phyloP scores from a whole-genome alignment of 2,113 vertebrate species.

The Equus przewalskii region DNA sequence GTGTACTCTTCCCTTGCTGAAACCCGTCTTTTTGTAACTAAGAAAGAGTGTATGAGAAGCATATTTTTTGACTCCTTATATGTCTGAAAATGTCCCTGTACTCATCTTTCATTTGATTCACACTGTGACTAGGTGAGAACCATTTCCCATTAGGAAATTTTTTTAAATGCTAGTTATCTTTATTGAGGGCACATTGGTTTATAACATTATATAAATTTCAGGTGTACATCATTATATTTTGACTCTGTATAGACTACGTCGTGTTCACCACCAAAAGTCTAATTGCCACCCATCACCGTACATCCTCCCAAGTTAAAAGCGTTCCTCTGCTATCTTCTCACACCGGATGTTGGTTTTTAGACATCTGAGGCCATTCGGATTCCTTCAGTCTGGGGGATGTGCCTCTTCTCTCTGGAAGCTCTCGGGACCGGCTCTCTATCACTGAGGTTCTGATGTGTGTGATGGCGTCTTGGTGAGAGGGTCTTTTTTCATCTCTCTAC shows the following conservation, averaged over 20 bases:
- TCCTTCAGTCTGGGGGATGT: background rate
- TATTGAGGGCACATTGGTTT: too few species aligned
- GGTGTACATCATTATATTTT: too few species aligned
- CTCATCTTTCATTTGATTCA: background rate
- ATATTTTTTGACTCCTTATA: background rate
- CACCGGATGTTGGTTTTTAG: background rate
- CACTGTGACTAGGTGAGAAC: background rate
- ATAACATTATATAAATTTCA: too few species aligned
- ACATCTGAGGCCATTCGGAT: background rate
- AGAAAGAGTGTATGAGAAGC: background rate
- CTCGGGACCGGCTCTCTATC: background rate
- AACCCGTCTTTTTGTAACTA: background rate
- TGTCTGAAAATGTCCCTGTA: background rate
- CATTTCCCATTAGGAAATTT: background rate
- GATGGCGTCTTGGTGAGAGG: background rate
- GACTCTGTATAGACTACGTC: too few species aligned
- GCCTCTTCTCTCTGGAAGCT: background rate
- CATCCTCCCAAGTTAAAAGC: background rate
- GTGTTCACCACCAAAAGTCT: too few species aligned
- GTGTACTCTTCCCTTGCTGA: background rate
- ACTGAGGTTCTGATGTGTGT: background rate
- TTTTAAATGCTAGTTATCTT: too few species aligned
- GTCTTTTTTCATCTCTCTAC: background rate
- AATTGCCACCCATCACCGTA: too few species aligned
- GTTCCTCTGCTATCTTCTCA: background rate